phyloP scores from a whole-genome alignment of 2,797 vertebrate genomes.

The Paguma larvata region DNA sequence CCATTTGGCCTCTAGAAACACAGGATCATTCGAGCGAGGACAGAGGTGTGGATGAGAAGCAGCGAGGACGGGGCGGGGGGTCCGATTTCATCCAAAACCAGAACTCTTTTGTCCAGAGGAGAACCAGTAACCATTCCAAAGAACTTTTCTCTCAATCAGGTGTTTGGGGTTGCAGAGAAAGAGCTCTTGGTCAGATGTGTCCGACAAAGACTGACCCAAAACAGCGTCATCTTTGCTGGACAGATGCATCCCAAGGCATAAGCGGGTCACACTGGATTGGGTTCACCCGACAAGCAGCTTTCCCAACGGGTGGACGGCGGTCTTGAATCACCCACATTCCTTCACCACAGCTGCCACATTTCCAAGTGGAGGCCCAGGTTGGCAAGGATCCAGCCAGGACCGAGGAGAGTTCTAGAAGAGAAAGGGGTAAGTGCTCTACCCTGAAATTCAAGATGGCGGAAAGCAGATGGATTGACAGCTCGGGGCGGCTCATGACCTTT shows the following conservation, averaged over 20 bases:
- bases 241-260: not conserved
- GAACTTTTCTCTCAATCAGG: not conserved
- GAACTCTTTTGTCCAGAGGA: not conserved
- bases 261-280: accelerated
- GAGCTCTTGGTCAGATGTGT: not conserved
- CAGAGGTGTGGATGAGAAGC: not conserved
- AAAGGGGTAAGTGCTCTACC: not conserved
- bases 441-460: not conserved
- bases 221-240: not conserved
- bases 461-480: not conserved
- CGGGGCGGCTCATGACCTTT: no score
- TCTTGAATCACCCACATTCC: not conserved
- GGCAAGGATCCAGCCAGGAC: not conserved
- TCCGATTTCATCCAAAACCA: not conserved
- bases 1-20: not conserved
- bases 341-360: not conserved
- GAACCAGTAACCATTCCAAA: not conserved
- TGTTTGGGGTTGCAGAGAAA: not conserved
- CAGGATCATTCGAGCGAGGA: not conserved
- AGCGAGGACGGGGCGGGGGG: accelerated
- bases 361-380: not conserved
- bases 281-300: not conserved
- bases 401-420: not conserved
- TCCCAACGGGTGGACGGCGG: not conserved
- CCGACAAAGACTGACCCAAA: not conserved